Base-by-base conservation (phyloP, 2,797 vertebrate species). In the Apogon talboti region DNA sequence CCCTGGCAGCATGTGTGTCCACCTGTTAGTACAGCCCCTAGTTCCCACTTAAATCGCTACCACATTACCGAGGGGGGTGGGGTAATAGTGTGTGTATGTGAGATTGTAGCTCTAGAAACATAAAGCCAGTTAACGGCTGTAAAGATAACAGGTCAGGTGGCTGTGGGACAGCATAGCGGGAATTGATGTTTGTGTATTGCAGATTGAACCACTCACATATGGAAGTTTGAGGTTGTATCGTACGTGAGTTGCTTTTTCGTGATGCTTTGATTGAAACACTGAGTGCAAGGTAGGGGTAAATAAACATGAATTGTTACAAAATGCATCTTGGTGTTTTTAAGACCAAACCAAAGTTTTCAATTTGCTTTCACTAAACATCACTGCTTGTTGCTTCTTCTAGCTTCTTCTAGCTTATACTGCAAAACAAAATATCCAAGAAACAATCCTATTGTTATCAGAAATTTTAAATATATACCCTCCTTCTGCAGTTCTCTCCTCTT, bases 21-120 rank as follows among this genome's bases (percentile, higher is more conserved):
- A 92, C 86, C 91, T 93, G 89, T 92, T 91, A 81, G 83, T 81
- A 77, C 78, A 80, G 79, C 76, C 79, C 82, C 78, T 60, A 50
- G 66, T 79, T 89, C 85, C 88, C 85, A 81, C 85, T 84, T 85
- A 85, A 89, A 86, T 90, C 87, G 88, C 85, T 74, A 78, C 71
- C 71, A 78, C 76, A 85, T 86, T 83, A 84, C 74, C 74, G 75
- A n/a, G 43, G 52, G 38, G 46, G 21, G 15, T 38, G 47, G 60
- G 61, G 46, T 40, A 53, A 58, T 51, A 11, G 18, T 68, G 18
- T 60, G 47, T 76, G 61, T 68, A 30, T 66, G 43, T 77, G 75
- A 52, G 54, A 50, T 16, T 68, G 46, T 77, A 35, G 41, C 50
- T 81, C 13, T 33, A 54, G 59, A 61, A 77, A 76, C 85, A 41